phyloP scores from a whole-genome alignment of 2,113 vertebrate genomes.

The Nothobranchius furzeri region DNA sequence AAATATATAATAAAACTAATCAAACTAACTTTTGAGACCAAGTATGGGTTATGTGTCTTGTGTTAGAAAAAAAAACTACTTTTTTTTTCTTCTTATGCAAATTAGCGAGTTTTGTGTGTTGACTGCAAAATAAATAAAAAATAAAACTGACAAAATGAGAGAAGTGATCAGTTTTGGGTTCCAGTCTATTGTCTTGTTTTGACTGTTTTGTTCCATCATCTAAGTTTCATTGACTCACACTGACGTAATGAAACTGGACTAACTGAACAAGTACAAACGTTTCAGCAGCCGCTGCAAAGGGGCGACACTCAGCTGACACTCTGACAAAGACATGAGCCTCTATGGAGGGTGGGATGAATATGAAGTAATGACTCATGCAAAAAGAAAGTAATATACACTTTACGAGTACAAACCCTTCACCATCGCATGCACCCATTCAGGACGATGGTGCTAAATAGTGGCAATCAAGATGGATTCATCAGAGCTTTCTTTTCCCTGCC shows the following conservation, averaged over 20 bases:
- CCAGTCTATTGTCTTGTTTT: conserved; percentile 21
- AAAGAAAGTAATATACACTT: conserved; percentile 8
- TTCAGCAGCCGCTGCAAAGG: conserved; percentile 21
- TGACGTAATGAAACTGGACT: conserved; percentile 54
- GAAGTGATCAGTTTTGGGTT: too few species aligned
- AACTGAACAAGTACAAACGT: conserved; percentile 13
- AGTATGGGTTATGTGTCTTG: conserved; percentile 43
- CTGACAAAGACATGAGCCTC: conserved; percentile 2
- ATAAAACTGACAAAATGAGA: too few species aligned
- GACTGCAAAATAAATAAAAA: too few species aligned
- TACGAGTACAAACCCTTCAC: conserved; percentile 20
- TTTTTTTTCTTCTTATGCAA: too few species aligned
- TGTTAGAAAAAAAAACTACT: background rate
- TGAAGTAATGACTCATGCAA: conserved; percentile 12
- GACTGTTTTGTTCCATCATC: conserved; percentile 36
- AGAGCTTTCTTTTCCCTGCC: conserved; percentile 59
- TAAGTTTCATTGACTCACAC: conserved; percentile 32
- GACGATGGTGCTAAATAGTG: conserved; percentile 70
- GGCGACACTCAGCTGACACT: conserved; percentile 17
- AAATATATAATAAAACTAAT: conserved; percentile 59
- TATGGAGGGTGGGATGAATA: conserved; percentile 18
- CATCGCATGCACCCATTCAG: conserved; percentile 75
- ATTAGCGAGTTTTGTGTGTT: too few species aligned
- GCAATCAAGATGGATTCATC: conserved; percentile 81
- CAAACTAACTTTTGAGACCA: conserved; percentile 52